phyloP scores from a whole-genome alignment of 2,888 invertebrate species.

The Hypomecis punctinalis region DNA sequence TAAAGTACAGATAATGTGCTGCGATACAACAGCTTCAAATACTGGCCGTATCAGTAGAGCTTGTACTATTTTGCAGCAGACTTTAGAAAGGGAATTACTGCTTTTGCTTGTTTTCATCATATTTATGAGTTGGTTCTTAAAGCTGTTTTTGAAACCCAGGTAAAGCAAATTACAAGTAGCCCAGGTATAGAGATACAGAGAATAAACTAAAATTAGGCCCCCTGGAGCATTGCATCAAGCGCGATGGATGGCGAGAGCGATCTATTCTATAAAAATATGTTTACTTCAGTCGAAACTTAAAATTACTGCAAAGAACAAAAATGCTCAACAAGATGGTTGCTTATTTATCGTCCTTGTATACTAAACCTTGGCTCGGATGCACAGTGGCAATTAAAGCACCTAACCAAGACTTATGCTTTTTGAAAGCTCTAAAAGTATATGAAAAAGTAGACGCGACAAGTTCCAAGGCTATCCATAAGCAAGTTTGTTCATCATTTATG shows the following conservation, averaged over 20 bases:
- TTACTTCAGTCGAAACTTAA: too few species aligned
- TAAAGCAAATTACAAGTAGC: neutral
- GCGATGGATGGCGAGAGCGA: conserved; percentile 13
- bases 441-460: neutral
- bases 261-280: conserved; percentile 21
- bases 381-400: neutral
- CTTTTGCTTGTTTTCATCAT: conserved; percentile 1
- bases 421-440: neutral
- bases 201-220: neutral
- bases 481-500: conserved; percentile 11
- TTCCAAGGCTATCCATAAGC: conserved; percentile 4
- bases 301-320: too few species aligned
- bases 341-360: too few species aligned
- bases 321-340: too few species aligned
- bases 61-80: too few species aligned
- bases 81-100: neutral
- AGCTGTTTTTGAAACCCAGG: neutral
- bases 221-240: conserved; percentile 18
- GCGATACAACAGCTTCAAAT: too few species aligned
- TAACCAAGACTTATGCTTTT: too few species aligned
- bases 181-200: neutral
- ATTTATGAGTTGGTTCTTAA: neutral
- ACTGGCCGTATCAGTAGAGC: too few species aligned
- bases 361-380: conserved; percentile 11
- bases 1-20: too few species aligned